These are phyloP conservation scores for Itoplectis maculator DNA, from an alignment of 2,888 invertebrate species.

Conservation along the genomic window DNA sequence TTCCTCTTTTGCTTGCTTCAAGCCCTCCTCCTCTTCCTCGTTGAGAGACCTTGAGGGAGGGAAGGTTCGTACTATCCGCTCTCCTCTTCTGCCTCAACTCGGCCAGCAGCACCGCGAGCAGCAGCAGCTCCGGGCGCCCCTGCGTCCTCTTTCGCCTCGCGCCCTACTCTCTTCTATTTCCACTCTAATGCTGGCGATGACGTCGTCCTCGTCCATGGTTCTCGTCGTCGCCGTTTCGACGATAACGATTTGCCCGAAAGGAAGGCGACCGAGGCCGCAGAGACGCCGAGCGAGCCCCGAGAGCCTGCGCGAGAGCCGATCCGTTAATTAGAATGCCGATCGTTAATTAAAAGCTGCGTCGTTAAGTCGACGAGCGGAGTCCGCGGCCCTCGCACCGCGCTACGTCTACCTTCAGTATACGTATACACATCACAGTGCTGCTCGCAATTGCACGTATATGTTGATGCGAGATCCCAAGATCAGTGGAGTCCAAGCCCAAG, in stretches of 20 bases:
- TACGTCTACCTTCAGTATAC: too few relatives aligned
- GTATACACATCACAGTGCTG: too few relatives aligned
- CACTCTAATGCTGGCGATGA: constrained; percentile 30
- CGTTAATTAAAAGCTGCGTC: constrained; percentile 80
- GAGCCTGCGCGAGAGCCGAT: constrained; percentile 27
- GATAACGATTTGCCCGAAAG: constrained; percentile 75
- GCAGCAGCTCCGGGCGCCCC: too few relatives aligned
- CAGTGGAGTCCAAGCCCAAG: constrained; percentile 11
- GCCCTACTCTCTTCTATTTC: background rate
- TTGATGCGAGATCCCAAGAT: background rate
- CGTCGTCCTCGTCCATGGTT: constrained; percentile 16
- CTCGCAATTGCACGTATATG: constrained; percentile 7
- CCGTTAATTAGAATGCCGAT: constrained; percentile 79
- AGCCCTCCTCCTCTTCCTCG: constrained; percentile 29
- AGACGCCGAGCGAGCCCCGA: too few relatives aligned
- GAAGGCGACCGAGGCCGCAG: constrained; percentile 11
- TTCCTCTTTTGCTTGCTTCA: constrained; percentile 9
- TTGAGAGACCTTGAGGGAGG: constrained; percentile 8
- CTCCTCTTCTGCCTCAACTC: background rate
- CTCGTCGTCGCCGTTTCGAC: constrained; percentile 54
- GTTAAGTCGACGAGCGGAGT: constrained; percentile 64
- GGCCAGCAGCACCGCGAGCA: too few relatives aligned
- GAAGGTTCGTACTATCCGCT: constrained; percentile 25
- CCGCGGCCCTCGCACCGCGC: constrained; percentile 21
- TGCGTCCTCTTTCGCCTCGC: constrained; percentile 9